Percentiles rank a stretch among this genome's conserved stretches.
These are phyloP conservation scores for Lithophane ornitopus DNA, from an alignment of 2,888 invertebrate genomes.

Conservation along the genomic window DNA sequence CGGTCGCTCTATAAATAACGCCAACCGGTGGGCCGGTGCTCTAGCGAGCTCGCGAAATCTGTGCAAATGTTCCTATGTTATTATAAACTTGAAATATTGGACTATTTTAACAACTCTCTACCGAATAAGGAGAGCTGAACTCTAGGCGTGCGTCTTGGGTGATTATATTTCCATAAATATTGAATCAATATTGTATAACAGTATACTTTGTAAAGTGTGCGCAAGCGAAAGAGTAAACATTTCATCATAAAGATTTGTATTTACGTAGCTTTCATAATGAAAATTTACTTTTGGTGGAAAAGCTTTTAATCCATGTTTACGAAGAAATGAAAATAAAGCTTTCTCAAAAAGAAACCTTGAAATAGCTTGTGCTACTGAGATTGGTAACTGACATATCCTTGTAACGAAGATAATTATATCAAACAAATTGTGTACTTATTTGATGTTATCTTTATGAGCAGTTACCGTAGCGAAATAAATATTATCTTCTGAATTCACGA, in stretches of 20 bases:
- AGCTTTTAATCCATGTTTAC: not conserved
- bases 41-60: slow-evolving; percentile 73
- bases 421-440: slow-evolving; percentile 16
- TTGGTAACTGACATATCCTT: slow-evolving; percentile 8
- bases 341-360: slow-evolving; percentile 19
- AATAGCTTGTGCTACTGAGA: slow-evolving; percentile 4
- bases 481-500: slow-evolving; percentile 42
- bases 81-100: slow-evolving; percentile 70
- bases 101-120: slow-evolving; percentile 73
- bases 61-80: slow-evolving; percentile 73
- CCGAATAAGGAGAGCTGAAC: slow-evolving; percentile 74
- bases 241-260: slow-evolving; percentile 20
- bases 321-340: slow-evolving; percentile 11
- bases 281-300: not conserved
- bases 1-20: slow-evolving; percentile 79
- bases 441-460: slow-evolving; percentile 32
- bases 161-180: slow-evolving; percentile 70
- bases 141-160: slow-evolving; percentile 71
- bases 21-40: slow-evolving; percentile 71
- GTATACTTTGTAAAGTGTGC: slow-evolving; percentile 56
- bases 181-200: slow-evolving; percentile 47
- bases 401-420: slow-evolving; percentile 19
- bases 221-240: slow-evolving; percentile 27
- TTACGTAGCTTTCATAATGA: slow-evolving; percentile 14
- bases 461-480: slow-evolving; percentile 19